Evolutionary conservation across 2,113 vertebrate species (phyloP), one percentile per base, ranked within the genome.

Genomic region (Phyllostomus hastatus): DNA sequence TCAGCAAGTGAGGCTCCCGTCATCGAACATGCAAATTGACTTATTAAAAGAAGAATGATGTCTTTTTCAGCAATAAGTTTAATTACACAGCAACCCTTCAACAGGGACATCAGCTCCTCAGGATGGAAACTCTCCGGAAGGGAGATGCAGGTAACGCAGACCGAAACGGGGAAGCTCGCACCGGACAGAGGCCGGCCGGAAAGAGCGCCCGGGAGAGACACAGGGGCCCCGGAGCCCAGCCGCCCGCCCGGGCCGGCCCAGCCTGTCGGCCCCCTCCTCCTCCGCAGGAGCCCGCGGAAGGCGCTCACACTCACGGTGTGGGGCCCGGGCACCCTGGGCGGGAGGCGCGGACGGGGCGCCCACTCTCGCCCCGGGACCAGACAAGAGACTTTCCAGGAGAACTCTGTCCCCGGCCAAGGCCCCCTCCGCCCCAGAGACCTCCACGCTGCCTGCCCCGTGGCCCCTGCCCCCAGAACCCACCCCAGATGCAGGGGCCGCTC

Each of bases 31-130:
- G 97, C 88, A 98, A 98, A 98, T 97, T 96, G 75, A 88, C 94
- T 97, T 98, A 98, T 97, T 98, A 98, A 98, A 98, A 97, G 92
- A 98, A 98, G 96, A 98, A 98, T 97, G 80, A 97, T 94, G 92
- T 85, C 76, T 98, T 98, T 97, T 98, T 98, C 95, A 97, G 97
- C 95, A 97, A 97, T 98, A 96, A 97, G 95, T 97, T 98, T 97
- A 98, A 98, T 98, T 98, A 97, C 69, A 91, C 28, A 92, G 92
- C 97, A 97, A 90, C 70, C 86, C 96, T 98, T 98, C 97, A 97
- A 97, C 82, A 94, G 97, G 96, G 94, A 97, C 98, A 98, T 97
- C 96, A 94, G 83, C 90, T 97, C 92, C 93, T 94, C 54, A 79
- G 46, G 94, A 90, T 59, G 83, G 86, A 97, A 97, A 90, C 38